A percentile compares a stretch with the other conserved stretches of the same genome.
These are phyloP conservation scores for Psephotus haematonotus DNA, from an alignment of 2,113 vertebrate genomes.

Conservation along the genomic window DNA sequence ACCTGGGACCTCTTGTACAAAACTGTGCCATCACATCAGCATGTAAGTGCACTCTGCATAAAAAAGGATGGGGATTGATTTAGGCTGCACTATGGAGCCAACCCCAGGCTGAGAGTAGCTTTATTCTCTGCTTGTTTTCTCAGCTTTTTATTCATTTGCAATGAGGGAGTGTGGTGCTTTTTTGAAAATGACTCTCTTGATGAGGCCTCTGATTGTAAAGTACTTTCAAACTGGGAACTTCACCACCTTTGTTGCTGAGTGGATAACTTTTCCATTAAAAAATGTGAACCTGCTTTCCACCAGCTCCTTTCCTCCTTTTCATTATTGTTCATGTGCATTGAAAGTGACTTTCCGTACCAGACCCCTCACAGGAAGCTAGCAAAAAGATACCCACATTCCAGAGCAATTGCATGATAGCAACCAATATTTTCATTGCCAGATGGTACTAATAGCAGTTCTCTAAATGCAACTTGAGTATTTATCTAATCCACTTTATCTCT, in stretches of 20 bases:
- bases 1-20: conserved; percentile 70
- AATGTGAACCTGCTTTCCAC: conserved; percentile 57
- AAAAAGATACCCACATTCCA: not conserved
- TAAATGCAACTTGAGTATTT: conserved; percentile 3
- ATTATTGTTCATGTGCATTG: not conserved
- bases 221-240: conserved; percentile 76
- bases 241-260: conserved; percentile 71
- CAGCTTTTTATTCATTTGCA: conserved; percentile 74
- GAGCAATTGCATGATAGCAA: not conserved
- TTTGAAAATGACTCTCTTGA: conserved; percentile 75
- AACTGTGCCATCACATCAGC: conserved; percentile 74
- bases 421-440: conserved; percentile 25
- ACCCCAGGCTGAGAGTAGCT: conserved; percentile 70
- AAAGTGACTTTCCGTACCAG: conserved; percentile 1
- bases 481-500: conserved; percentile 10
- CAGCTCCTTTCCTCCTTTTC: conserved; percentile 23
- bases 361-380: not conserved
- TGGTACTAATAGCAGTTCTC: conserved; percentile 5
- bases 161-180: conserved; percentile 72
- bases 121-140: conserved; percentile 76
- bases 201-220: conserved; percentile 76
- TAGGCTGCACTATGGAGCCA: conserved; percentile 61
- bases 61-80: conserved; percentile 71
- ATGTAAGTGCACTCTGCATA: conserved; percentile 76
- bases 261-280: conserved; percentile 72